Base-by-base conservation (phyloP, 64 coral and sea anemone genomes). In the Acropora tenuis region DNA sequence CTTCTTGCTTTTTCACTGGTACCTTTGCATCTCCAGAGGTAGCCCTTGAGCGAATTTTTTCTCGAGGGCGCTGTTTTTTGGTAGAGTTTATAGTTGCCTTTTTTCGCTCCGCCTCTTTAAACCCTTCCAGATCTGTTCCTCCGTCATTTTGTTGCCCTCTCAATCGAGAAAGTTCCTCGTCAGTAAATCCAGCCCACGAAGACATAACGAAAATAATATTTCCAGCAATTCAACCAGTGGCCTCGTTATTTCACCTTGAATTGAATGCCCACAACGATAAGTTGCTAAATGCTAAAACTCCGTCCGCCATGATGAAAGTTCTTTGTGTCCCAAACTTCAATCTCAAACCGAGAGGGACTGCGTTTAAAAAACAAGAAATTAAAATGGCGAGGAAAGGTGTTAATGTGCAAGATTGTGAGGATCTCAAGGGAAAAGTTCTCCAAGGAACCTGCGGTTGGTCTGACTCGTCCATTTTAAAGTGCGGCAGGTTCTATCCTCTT, bases 361-460 rank as follows among this genome's bases (percentile, higher is more conserved):
- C 5, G 65, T 71, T 48, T 65, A 7, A 84, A 44, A 16, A 63
- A 65, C 79, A 85, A 48, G 15, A 85, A 85, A 30, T 30, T 30
- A 30, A 30, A 69, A 85, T 85, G 82, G 82, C 82, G 82, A 44
- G 82, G 61, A 85, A 85, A 69, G 18, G 10, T 83, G 57, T 10
- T 11, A 8, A 10, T 80, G 49, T 15, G 9, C 61, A 66, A 66
- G 18, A 71, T 71, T 15, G 0, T 1, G 40, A 5, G 8, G 75
- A 86, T 78, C 75, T 86, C 81, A 81, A 65, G 72, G 82, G 90
- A 69, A 77, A 86, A 87, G 82, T 92, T 16, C 55, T 83, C 73
- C 90, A 92, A 16, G 90, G 90, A 20, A 92, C 90, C 17, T 92
- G 90, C 52, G 90, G 90, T 6, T 92, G 90, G 90, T 92, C 90